Conservation (phyloP, 2,113 vertebrate genomes). For the human region DNA sequence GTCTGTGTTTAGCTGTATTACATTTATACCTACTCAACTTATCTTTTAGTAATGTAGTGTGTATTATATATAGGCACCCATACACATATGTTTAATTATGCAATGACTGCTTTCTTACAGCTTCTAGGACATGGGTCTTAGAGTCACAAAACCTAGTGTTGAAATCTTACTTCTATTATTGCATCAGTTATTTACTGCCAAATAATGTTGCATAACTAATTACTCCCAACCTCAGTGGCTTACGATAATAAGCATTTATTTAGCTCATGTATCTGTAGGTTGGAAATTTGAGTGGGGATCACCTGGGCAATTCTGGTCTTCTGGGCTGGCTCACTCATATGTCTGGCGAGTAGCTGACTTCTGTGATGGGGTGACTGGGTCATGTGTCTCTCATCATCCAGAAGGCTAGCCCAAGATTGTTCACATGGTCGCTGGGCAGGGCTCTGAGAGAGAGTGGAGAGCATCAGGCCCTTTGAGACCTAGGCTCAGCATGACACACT, state of each 20-base stretch:
- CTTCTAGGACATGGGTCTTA: background rate
- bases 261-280: background rate
- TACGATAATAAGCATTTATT: background rate
- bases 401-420: background rate
- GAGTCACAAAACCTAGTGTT: background rate
- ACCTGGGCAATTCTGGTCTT: background rate
- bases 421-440: background rate
- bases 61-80: background rate
- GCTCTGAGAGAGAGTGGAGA: background rate
- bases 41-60: background rate
- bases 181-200: background rate
- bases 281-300: background rate
- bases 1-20: background rate
- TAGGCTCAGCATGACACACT: background rate
- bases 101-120: background rate
- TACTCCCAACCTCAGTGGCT: background rate
- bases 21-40: background rate
- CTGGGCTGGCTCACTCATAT: background rate
- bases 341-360: background rate
- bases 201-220: background rate
- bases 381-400: background rate
- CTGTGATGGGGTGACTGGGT: background rate
- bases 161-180: background rate
- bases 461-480: background rate
- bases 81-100: background rate